A percentile compares a stretch with the other conserved stretches of the same genome.
Conservation (phyloP, 2,797 vertebrate species). For the Linurgus olivaceus region DNA sequence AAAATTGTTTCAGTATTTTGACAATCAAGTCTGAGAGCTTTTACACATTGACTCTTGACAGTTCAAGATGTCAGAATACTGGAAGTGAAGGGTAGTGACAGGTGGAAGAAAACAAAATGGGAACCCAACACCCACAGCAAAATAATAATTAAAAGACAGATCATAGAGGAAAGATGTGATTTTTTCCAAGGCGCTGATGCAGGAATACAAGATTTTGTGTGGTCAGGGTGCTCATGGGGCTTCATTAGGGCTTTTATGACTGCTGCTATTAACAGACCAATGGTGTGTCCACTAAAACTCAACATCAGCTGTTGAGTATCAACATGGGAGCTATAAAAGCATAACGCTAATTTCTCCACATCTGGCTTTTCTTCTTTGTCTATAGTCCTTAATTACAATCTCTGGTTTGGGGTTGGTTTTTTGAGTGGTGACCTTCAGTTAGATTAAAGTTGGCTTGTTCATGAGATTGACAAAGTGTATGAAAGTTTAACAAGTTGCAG, state of each 20-base stretch:
- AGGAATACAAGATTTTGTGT: neutral
- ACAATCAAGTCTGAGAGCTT: neutral
- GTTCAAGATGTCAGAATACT: neutral
- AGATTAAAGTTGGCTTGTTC: neutral
- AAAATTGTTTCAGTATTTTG: conserved; percentile 48
- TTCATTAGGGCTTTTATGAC: conserved; percentile 21
- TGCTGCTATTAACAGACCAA: conserved; percentile 42
- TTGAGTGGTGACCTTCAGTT: neutral
- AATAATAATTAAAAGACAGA: neutral
- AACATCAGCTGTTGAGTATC: neutral
- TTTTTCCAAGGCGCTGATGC: neutral
- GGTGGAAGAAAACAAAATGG: neutral
- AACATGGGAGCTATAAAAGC: conserved; percentile 1
- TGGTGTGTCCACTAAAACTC: conserved; percentile 15
- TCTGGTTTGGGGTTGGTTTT: neutral
- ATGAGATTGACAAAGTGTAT: neutral
- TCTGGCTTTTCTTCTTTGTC: conserved; percentile 27
- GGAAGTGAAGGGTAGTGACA: neutral
- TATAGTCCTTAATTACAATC: neutral
- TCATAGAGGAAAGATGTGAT: neutral
- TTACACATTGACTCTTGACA: neutral
- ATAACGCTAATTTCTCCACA: neutral
- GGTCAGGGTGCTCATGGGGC: neutral
- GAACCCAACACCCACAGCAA: neutral
- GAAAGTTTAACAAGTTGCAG: neutral